Evolutionary conservation across 2,113 vertebrate species (phyloP).

Genomic region (Scalopus aquaticus): DNA sequence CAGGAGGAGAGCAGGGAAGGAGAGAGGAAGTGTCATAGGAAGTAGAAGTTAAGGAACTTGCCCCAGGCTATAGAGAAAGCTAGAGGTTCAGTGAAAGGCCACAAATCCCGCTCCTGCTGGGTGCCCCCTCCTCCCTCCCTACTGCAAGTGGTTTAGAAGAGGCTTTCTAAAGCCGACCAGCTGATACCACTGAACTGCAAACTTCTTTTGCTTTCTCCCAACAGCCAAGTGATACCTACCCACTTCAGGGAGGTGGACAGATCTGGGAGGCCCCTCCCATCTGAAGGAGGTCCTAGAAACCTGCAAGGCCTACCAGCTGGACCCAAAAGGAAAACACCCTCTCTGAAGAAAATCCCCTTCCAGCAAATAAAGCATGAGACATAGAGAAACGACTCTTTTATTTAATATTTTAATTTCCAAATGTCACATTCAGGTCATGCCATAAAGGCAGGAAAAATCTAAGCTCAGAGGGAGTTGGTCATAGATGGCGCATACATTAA

Average conservation of each 20-base stretch:
- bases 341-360: conserved; percentile 8
- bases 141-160: neutral
- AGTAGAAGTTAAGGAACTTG: conserved; percentile 5
- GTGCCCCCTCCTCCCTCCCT: neutral
- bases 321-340: conserved; percentile 16
- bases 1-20: neutral
- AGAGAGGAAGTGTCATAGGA: neutral
- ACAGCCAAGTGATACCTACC: neutral
- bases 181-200: neutral
- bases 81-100: neutral
- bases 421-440: neutral
- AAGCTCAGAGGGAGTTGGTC: neutral
- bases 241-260: neutral
- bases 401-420: conserved; percentile 65
- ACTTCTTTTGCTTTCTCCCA: neutral
- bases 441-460: neutral
- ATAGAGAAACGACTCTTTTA: neutral
- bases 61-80: neutral
- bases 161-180: neutral
- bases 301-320: accelerated
- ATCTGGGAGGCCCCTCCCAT: neutral
- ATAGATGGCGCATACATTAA: neutral
- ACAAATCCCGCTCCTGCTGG: neutral
- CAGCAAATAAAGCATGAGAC: conserved; percentile 59
- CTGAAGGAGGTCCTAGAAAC: accelerated